phyloP scores from a whole-genome alignment of 2,888 invertebrate species.

The Gortyna flavago region DNA sequence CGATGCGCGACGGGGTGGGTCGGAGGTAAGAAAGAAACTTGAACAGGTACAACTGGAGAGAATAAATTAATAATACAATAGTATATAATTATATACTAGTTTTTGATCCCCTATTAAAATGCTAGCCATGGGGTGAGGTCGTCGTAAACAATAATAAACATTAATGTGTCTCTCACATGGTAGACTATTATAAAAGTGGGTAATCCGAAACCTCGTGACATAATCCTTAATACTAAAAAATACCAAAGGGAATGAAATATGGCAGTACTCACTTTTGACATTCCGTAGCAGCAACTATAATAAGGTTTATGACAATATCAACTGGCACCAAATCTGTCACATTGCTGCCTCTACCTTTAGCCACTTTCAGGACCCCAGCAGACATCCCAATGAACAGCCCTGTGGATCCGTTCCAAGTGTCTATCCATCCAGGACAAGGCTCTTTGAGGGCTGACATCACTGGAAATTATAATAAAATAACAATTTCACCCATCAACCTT shows the following conservation, averaged over 20 bases:
- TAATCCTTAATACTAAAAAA: not conserved
- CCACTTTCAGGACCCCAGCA: slow-evolving; percentile 64
- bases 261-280: slow-evolving; percentile 59
- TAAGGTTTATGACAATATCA: slow-evolving; percentile 70
- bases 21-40: not conserved
- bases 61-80: not conserved
- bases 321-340: slow-evolving; percentile 70
- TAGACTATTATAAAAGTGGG: not conserved
- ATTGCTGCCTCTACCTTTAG: slow-evolving; percentile 59
- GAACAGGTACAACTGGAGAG: not conserved
- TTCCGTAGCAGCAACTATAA: slow-evolving; percentile 68
- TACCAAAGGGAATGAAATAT: not conserved
- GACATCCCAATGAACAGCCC: slow-evolving; percentile 66
- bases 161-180: not conserved
- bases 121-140: not conserved
- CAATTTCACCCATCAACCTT: not conserved
- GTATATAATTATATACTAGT: not conserved
- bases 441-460: slow-evolving; percentile 70
- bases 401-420: slow-evolving; percentile 71
- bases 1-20: too few species aligned
- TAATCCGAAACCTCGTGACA: not conserved
- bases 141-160: not conserved
- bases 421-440: slow-evolving; percentile 73
- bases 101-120: not conserved
- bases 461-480: slow-evolving; percentile 44